Conservation (phyloP, 2,888 invertebrate species). For the Actias luna region DNA sequence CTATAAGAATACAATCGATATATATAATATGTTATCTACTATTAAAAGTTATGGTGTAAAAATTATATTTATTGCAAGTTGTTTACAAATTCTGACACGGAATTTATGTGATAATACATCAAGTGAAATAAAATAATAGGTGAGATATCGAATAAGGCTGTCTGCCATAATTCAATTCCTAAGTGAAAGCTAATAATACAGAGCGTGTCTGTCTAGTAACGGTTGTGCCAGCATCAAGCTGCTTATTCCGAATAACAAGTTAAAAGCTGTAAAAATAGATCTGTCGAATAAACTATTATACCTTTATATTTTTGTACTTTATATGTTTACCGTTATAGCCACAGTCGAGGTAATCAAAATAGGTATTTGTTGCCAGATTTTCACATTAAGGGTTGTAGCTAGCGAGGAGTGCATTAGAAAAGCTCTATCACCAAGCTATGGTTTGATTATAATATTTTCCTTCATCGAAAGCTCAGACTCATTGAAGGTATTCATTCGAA, state of each 20-base stretch:
- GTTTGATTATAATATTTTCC: not conserved
- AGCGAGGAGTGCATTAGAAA: not conserved
- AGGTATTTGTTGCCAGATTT: not conserved
- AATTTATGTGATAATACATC: constrained; percentile 2
- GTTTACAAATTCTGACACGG: not conserved
- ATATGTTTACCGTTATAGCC: too few species aligned
- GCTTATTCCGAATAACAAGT: not conserved
- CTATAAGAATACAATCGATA: too few species aligned
- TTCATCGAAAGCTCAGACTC: not conserved
- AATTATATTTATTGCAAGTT: not conserved
- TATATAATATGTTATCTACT: too few species aligned
- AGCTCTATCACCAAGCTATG: not conserved
- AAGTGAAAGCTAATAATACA: too few species aligned
- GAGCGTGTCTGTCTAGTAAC: not conserved
- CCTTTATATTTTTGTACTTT: too few species aligned
- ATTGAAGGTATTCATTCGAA: too few species aligned
- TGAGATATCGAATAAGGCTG: constrained; percentile 5
- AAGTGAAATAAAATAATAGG: constrained; percentile 13
- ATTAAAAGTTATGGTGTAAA: too few species aligned
- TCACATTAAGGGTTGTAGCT: not conserved
- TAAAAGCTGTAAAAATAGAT: not conserved
- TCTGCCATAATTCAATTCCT: constrained; percentile 2
- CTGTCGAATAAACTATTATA: too few species aligned
- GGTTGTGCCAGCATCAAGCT: not conserved
- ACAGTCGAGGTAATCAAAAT: too few species aligned